phyloP scores from a whole-genome alignment of 2,113 vertebrate species.

The Tyrannus savana region DNA sequence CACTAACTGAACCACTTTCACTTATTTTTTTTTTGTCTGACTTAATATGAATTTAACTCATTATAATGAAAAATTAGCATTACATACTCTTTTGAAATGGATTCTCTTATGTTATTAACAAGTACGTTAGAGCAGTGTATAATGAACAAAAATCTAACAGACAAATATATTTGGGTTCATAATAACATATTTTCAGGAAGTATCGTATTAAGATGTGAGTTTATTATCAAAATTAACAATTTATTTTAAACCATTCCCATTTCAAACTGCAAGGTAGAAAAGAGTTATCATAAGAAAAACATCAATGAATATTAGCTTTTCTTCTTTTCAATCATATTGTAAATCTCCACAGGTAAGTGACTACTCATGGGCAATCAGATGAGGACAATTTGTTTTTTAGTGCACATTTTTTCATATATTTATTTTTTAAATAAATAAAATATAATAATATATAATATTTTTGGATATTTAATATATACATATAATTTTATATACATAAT shows the following conservation, averaged over 20 bases:
- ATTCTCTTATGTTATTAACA: background rate
- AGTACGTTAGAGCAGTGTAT: background rate
- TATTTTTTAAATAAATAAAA: background rate
- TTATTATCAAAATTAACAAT: background rate
- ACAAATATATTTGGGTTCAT: background rate
- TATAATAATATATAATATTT: background rate
- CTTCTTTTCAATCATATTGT: background rate
- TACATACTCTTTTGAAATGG: background rate
- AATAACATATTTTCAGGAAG: background rate
- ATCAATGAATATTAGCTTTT: background rate
- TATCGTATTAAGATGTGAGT: background rate
- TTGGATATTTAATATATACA: background rate
- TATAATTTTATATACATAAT: background rate
- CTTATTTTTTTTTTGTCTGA: background rate
- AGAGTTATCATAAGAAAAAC: background rate
- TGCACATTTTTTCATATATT: background rate
- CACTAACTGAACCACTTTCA: background rate
- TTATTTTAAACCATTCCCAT: background rate
- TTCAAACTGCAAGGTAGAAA: background rate
- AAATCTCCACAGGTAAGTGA: background rate
- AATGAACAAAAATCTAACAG: background rate
- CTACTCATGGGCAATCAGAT: background rate
- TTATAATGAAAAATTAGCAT: background rate
- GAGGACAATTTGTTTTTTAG: background rate
- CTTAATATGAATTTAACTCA: background rate